Evolutionary conservation across 1,140 invertebrate genomes (phyloP), one percentile per base, ranked within the genome.

Genomic region (Copidosoma floridanum): DNA sequence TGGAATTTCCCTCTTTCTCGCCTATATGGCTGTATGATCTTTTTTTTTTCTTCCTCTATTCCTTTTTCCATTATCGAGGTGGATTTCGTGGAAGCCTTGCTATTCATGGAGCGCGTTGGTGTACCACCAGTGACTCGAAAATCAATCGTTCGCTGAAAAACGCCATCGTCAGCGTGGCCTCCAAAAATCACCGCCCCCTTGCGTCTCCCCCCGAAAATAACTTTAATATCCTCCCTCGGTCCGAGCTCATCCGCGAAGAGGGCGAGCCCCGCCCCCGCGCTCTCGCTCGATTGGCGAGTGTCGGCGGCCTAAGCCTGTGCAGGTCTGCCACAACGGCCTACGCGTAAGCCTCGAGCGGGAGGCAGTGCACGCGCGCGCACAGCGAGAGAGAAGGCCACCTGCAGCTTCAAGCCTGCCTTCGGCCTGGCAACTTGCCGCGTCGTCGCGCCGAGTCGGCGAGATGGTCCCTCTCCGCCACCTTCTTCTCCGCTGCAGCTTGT

Each of bases 361-460:
- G 16, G 3, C 20, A 2, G 65, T 66, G 62, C 69, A 66, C 46
- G 37, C 68, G 61, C 46, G 52, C 53, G 48, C 53, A 56, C 56
- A n/a, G n/a, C n/a, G n/a, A n/a, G n/a, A n/a, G n/a, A n/a, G n/a
- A n/a, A n/a, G n/a, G n/a, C n/a, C n/a, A n/a, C 12, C 6, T 32
- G 12, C 29, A 32, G 29, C 29, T 32, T 8, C 12, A 12, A 6
- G 12, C 29, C 29, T 32, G 29, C 29, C 6, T 37, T n/a, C 14
- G 20, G 69, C 69, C 72, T 77, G 76, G 77, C 76, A 76, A 67
- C 66, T 62, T 75, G 74, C 74, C 77, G 76, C 77, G 76, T 75
- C 77, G 77, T 64, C 77, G 76, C 75, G 67, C 68, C 69, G 61
- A 64, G 58, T n/a, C 59, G 68, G 65, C 69, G 70, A 73, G 73